Evolutionary conservation across 1,140 invertebrate genomes (phyloP), one percentile per base, ranked within the genome.

Genomic region (Helicoverpa armigera): DNA sequence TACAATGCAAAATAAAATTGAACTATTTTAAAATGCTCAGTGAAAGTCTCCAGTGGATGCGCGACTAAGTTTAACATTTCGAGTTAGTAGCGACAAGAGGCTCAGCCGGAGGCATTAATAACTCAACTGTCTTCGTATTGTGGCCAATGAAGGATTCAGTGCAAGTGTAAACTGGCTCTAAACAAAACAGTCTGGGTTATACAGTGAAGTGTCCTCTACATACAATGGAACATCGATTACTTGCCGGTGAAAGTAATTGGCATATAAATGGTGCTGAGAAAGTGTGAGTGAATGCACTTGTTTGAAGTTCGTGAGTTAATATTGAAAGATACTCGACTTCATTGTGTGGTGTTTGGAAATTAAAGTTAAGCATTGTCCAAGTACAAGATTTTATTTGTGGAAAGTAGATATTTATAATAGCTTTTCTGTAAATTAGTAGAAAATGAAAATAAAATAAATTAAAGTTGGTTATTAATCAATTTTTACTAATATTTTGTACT

Each of bases 191-290:
- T 74, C 67, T 10, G 60, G 67, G 53, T 3, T 56, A 35, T 67
- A 31, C 31, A n/a, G 35, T 75, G 53, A 58, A 75, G 58, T 61
- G 43, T 58, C 54, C 23, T 81, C 75, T 83, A 78, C 81, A 80
- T 79, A 86, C 85, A 86, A 86, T 86, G 83, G 83, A 16, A 79
- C 83, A 85, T 86, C 83, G 85, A 86, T 86, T 86, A 86, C 80
- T 85, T 83, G 79, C 35, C 43, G 74, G 65, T 80, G 79, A 83
- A 83, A 86, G 82, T 83, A 86, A 86, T 86, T 86, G 60, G 60
- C 75, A 54, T 77, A 48, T 67, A 67, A 77, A 77, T 77, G 58
- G 48, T 18, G 50, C 12, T 43, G 10, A 51, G 60, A 76, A 63
- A 76, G 60, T 75, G 56, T 75, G 31, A 75, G 56, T 63, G 18